Evolutionary conservation across 2,113 vertebrate species (phyloP).

Genomic region (Leptodactylus fuscus): DNA sequence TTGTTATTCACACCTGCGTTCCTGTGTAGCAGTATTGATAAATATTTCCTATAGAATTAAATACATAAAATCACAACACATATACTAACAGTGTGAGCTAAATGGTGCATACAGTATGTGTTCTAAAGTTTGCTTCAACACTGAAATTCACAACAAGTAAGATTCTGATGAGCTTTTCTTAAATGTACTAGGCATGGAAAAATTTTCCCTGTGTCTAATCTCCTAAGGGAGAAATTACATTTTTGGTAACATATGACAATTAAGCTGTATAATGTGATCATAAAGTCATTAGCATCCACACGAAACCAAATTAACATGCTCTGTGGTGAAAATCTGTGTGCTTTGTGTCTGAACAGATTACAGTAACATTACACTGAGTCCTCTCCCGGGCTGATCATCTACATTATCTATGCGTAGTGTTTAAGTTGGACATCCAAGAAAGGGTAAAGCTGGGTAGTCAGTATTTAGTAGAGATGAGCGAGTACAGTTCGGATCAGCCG

Average conservation of each 20-base stretch:
- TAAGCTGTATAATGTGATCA: constrained; percentile 9
- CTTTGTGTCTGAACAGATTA: not conserved
- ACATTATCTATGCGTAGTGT: not conserved
- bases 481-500: too few species aligned
- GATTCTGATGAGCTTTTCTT: not conserved
- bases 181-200: not conserved
- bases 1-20: too few species aligned
- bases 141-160: not conserved
- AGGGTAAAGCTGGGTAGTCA: not conserved
- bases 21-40: too few species aligned
- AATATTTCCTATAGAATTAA: too few species aligned
- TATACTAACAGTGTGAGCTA: not conserved
- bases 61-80: not conserved
- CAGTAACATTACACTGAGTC: not conserved
- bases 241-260: constrained; percentile 34
- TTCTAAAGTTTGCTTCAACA: not conserved
- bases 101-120: not conserved
- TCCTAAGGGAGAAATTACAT: constrained; percentile 21
- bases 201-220: constrained; percentile 10
- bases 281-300: not conserved
- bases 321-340: not conserved
- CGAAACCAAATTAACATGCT: not conserved
- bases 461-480: too few species aligned
- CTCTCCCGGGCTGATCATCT: not conserved
- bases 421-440: not conserved